Percentiles rank a stretch among this genome's conserved stretches.
Evolutionary conservation across 2,113 vertebrate species (phyloP).

Genomic region (Pterocles gutturalis): DNA sequence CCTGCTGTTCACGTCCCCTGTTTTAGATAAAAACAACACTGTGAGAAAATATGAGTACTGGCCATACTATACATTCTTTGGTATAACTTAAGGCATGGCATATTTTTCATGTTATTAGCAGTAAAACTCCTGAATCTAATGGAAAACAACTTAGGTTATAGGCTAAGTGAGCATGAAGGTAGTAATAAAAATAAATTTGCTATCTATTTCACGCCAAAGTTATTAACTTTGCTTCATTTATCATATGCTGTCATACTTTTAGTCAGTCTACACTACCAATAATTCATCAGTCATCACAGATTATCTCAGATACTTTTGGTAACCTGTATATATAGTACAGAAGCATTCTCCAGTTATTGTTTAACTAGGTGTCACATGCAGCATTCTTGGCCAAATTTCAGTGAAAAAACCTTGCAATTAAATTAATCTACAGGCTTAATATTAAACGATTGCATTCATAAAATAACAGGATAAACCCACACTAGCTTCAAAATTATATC

Average conservation of each 20-base stretch:
- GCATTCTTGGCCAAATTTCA: slow-evolving; percentile 15
- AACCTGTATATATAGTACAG: background rate
- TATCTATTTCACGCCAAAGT: background rate
- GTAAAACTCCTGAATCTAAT: background rate
- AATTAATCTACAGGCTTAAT: background rate
- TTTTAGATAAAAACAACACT: background rate
- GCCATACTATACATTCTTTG: background rate
- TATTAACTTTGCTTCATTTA: slow-evolving; percentile 7
- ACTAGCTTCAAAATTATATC: slow-evolving; percentile 33
- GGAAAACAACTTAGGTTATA: background rate
- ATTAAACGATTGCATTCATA: slow-evolving; percentile 8
- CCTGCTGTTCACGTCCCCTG: background rate
- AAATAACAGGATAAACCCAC: slow-evolving; percentile 42
- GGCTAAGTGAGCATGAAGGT: background rate
- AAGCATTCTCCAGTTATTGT: background rate
- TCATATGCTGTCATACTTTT: background rate
- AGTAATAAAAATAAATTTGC: slow-evolving; percentile 20
- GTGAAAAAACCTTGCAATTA: background rate
- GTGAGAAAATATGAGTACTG: background rate
- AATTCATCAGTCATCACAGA: background rate
- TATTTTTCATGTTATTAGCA: background rate
- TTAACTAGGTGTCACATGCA: background rate
- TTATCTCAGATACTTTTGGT: background rate
- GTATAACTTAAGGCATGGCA: background rate
- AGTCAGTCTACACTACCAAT: background rate